Evolutionary conservation across 2,113 vertebrate species (phyloP), one percentile per base, ranked within the genome.

Genomic region (Lipotes vexillifer): DNA sequence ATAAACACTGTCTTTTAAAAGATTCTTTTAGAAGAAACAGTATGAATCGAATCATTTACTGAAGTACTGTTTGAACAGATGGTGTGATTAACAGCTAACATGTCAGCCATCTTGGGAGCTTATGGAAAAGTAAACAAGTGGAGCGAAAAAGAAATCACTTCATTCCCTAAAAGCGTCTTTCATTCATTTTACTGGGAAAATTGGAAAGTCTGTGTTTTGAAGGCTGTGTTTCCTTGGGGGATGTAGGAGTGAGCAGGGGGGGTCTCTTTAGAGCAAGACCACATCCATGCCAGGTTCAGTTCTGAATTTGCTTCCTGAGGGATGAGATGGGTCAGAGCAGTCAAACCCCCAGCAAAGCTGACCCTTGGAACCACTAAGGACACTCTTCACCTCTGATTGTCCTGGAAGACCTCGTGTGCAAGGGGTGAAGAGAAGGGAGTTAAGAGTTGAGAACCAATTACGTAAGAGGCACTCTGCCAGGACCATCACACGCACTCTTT

Each of bases 71-170:
- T 98, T 69, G 97, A 99, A 98, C 99, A 99, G 98, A 99, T 99
- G 99, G 99, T 98, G 98, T 98, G 98, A 98, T 98, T 99, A 98
- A 98, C 98, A 99, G 98, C 98, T 98, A 98, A 97, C 98, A 98
- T 98, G 98, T 97, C 98, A 98, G 98, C 98, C 98, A 98, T 98
- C 98, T 98, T 98, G 98, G 98, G 98, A 99, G 98, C 98, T 98
- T 98, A 96, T 94, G 97, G 97, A 97, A 98, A 98, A 99, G 98
- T 98, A 98, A 99, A 99, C 98, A 98, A 98, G 97, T 82, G 77
- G 11, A 93, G 75, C 38, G 94, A 90, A 97, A 98, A 94, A 94
- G 97, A 98, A 98, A 98, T 98, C 98, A 97, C 97, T 98, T 98
- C 97, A 97, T 97, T 98, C 86, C 90, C 96, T 94, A 88, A 98